These are phyloP conservation scores for Neoascia interrupta DNA, from an alignment of 2,888 invertebrate species.

Conservation along the genomic window DNA sequence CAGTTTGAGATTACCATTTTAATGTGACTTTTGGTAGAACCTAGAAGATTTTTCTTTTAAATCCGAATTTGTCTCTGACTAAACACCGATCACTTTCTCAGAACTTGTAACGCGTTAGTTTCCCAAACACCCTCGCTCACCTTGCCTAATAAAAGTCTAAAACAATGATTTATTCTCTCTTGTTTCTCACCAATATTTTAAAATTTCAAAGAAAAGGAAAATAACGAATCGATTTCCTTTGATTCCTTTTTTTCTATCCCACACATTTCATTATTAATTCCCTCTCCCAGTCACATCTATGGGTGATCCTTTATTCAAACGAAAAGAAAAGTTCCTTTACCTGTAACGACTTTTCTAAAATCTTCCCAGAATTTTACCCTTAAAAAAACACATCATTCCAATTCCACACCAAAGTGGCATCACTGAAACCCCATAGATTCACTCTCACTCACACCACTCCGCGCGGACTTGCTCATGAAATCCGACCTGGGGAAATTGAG, in stretches of 20 bases:
- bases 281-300: constrained; percentile 9
- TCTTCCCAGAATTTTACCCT: constrained; percentile 28
- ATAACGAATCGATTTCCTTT: too few species aligned
- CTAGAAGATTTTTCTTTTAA: too few species aligned
- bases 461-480: constrained; percentile 26
- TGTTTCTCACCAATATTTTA: not conserved
- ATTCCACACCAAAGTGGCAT: constrained; percentile 64
- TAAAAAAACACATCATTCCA: too few species aligned
- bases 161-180: too few species aligned
- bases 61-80: too few species aligned
- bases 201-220: too few species aligned
- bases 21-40: too few species aligned
- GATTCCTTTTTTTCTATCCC: not conserved
- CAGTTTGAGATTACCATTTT: too few species aligned
- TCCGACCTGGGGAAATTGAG: constrained; percentile 14
- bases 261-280: constrained; percentile 1
- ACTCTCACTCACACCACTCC: constrained; percentile 46
- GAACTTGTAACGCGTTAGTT: too few species aligned
- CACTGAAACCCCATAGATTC: constrained; percentile 52
- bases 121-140: too few species aligned
- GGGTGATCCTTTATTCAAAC: constrained; percentile 38
- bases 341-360: constrained; percentile 53
- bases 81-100: too few species aligned
- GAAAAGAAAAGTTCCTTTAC: constrained; percentile 61
- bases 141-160: too few species aligned